Evolutionary conservation across 2,888 invertebrate genomes (phyloP).

Genomic region (Sesia apiformis): DNA sequence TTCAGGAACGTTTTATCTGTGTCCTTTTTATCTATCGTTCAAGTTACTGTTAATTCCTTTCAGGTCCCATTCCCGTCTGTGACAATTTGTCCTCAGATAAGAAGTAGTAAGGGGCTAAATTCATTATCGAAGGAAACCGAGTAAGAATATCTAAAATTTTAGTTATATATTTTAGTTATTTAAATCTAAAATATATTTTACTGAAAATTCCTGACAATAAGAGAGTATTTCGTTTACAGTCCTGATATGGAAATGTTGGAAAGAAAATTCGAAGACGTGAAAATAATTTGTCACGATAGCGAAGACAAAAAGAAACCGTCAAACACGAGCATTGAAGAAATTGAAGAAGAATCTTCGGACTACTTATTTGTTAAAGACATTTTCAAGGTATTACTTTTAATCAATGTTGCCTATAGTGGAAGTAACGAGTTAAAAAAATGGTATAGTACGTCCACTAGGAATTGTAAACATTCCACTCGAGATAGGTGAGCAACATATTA

Average conservation of each 20-base stretch:
- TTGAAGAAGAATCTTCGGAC: neutral
- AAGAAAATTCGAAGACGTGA: neutral
- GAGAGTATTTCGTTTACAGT: neutral
- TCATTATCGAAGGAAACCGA: neutral
- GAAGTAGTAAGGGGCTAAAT: slow-evolving; percentile 6
- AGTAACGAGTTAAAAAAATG: too few relatives aligned
- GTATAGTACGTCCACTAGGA: too few relatives aligned
- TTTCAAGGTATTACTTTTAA: neutral
- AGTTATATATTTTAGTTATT: too few relatives aligned
- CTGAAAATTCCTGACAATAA: too few relatives aligned
- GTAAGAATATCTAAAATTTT: too few relatives aligned
- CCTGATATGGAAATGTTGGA: neutral
- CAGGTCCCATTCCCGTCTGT: slow-evolving; percentile 41
- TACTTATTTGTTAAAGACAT: neutral
- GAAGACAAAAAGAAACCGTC: neutral
- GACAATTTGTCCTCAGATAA: slow-evolving; percentile 35
- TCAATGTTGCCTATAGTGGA: too few relatives aligned
- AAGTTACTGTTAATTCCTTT: slow-evolving; percentile 1
- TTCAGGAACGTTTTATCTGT: neutral
- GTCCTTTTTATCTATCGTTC: too few relatives aligned
- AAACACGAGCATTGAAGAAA: neutral
- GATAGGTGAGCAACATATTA: too few relatives aligned
- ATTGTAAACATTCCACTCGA: too few relatives aligned
- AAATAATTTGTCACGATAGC: neutral
- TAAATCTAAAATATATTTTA: too few relatives aligned